A percentile compares a stretch with the other conserved stretches of the same genome.
Conservation (phyloP, 2,113 vertebrate genomes). For the Festucalex cinctus region DNA sequence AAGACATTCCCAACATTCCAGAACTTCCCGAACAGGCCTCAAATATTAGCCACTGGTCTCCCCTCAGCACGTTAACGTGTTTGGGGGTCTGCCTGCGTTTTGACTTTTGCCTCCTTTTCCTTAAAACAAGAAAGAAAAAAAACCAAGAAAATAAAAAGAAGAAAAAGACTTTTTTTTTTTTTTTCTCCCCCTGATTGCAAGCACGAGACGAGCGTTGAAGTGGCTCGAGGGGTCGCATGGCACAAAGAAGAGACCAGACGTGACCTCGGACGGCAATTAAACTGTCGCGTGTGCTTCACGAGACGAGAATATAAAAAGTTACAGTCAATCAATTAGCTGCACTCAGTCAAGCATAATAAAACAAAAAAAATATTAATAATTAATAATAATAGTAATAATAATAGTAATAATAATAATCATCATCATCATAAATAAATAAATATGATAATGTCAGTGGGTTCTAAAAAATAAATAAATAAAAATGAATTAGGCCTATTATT, state of each 20-base stretch:
- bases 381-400: no score
- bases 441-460: background rate
- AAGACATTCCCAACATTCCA: conserved; percentile 85
- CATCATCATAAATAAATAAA: background rate
- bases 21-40: conserved; percentile 76
- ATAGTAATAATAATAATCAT: no score
- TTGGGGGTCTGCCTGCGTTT: conserved; percentile 28
- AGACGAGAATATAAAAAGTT: no score
- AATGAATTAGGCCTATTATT: background rate
- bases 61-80: conserved; percentile 17
- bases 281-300: no score
- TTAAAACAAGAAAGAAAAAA: no score
- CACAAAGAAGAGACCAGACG: background rate
- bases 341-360: no score
- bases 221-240: background rate
- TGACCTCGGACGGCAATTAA: no score
- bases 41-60: conserved; percentile 66
- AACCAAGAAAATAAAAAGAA: no score
- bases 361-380: no score
- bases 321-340: no score
- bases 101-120: conserved; percentile 18
- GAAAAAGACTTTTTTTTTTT: conserved; percentile 19
- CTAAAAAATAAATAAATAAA: no score
- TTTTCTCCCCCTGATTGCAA: background rate
- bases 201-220: background rate